A percentile compares a stretch with the other conserved stretches of the same genome.
Conservation (phyloP, 2,113 vertebrate species). For the Eira barbara region DNA sequence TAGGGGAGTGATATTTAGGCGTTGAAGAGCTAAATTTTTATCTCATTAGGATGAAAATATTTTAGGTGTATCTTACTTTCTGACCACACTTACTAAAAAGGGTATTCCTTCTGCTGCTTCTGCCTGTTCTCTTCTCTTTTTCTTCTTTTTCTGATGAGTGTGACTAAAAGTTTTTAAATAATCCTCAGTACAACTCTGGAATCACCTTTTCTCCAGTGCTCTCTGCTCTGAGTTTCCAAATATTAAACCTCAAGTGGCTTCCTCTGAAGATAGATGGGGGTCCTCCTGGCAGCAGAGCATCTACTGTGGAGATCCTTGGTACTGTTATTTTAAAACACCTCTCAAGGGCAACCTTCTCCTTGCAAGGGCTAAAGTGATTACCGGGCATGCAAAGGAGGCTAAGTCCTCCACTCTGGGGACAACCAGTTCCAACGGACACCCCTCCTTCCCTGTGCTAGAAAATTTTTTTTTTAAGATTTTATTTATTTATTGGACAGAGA, state of each 20-base stretch:
- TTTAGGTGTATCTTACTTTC: conserved; percentile 9
- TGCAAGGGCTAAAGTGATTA: not conserved
- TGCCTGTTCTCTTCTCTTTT: not conserved
- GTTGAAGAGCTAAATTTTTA: not conserved
- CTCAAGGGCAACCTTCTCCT: not conserved
- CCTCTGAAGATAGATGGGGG: not conserved
- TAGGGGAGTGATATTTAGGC: not conserved
- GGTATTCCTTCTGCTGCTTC: not conserved
- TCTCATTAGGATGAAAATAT: not conserved
- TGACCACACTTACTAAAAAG: not conserved
- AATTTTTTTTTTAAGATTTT: not conserved
- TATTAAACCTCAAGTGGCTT: not conserved
- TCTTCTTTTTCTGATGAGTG: not conserved
- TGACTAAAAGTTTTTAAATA: not conserved
- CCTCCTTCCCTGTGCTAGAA: not conserved
- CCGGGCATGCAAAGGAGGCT: not conserved
- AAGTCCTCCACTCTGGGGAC: not conserved
- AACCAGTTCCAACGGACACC: not conserved
- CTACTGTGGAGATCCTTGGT: not conserved
- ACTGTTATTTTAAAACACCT: conserved; percentile 33
- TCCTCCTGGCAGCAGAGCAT: not conserved
- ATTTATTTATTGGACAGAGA: no score
- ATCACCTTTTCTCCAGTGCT: not conserved
- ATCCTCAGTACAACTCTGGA: not conserved
- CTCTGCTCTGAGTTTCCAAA: not conserved